Evolutionary conservation across 2,797 vertebrate species (phyloP), one percentile per base, ranked within the genome.

Genomic region (Crypturellus tataupa): DNA sequence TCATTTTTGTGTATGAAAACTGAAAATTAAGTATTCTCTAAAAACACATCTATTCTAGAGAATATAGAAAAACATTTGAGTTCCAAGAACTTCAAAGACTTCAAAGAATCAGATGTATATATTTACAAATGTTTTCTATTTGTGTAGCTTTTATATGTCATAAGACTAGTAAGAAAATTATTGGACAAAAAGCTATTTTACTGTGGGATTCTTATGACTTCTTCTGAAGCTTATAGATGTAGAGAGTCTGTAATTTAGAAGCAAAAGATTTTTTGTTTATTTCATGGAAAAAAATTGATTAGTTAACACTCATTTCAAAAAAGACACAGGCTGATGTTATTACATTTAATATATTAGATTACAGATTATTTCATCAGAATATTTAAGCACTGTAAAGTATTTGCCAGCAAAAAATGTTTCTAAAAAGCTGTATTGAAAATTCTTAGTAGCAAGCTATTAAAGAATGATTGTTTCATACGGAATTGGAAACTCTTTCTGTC

Each of bases 1-100:
- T 86, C 7, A 24, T 47, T 71, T 85, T 73, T 83, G 15, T 83
- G 37, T 63, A 90, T 55, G 31, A 85, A 93, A 91, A 88, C 46
- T 24, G n/a, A 49, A 1, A 49, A 37, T 31, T 20, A 67, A 58
- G 7, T 47, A 59, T 19, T 58, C 14, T 55, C 18, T 80, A 53
- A 35, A 31, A 87, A 8, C n/a, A 17, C 19, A 53, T 17, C 31
- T 93, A 3, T 76, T 90, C 84, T 18, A 69, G 53, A 71, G 14
- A 80, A 65, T 33, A 35, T 31, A 23, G 17, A 59, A n/a, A n/a
- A 85, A 51, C 90, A 68, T 33, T 85, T n/a, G 67, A 47, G 18
- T 71, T 84, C 75, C 47, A 49, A 49, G 47, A 49, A 49, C 46
- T 49, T 49, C 47, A 49, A 12, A 46, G n/a, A 29, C 58, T 55